These are phyloP conservation scores for Eunapius fragilis DNA, from an alignment of 37 sponge, comb jelly and placozoan genomes.

Conservation along the genomic window DNA sequence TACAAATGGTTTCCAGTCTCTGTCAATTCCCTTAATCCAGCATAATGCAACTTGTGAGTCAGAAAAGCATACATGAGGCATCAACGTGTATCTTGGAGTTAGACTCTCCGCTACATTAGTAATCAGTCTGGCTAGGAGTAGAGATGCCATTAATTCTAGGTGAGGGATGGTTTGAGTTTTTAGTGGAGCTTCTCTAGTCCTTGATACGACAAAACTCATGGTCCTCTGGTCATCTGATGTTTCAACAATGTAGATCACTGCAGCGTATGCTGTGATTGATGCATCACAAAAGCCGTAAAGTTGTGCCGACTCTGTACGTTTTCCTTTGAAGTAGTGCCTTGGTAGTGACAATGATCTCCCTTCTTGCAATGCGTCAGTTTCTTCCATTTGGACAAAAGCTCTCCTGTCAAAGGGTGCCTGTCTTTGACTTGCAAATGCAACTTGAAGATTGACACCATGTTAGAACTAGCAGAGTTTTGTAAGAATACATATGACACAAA, in stretches of 20 bases:
- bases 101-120: too few relatives aligned
- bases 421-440: too few relatives aligned
- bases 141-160: slow-evolving; percentile 1
- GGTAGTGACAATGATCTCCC: too few relatives aligned
- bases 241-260: slow-evolving; percentile 16
- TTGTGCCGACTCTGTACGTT: neutral
- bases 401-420: too few relatives aligned
- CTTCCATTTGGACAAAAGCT: too few relatives aligned
- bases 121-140: slow-evolving; percentile 22
- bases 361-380: too few relatives aligned
- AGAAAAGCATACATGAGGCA: too few relatives aligned
- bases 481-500: too few relatives aligned
- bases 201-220: slow-evolving; percentile 5
- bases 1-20: slow-evolving; percentile 39
- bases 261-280: slow-evolving; percentile 21
- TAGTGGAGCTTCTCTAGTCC: slow-evolving; percentile 21
- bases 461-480: too few relatives aligned
- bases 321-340: too few relatives aligned
- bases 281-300: slow-evolving; percentile 30
- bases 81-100: too few relatives aligned
- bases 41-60: slow-evolving; percentile 44
- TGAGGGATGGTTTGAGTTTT: slow-evolving; percentile 28
- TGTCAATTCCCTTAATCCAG: slow-evolving; percentile 19
- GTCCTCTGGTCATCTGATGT: neutral
- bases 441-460: too few relatives aligned